phyloP scores from a whole-genome alignment of 30 jellyfish, hydroid and myxozoan species.

The Phacellophora camtschatica region DNA sequence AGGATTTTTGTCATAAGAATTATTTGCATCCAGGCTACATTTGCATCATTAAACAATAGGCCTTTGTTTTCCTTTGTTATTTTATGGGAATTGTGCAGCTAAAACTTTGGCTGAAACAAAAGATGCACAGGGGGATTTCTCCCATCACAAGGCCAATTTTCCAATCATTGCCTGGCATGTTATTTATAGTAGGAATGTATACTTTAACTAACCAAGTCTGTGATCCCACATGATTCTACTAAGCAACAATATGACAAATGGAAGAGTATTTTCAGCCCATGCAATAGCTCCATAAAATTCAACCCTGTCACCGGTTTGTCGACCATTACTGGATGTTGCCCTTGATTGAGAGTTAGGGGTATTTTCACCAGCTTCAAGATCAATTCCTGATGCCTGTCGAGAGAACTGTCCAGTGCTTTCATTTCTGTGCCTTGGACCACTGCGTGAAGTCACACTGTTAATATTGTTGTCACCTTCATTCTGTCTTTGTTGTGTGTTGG shows the following conservation, averaged over 20 bases:
- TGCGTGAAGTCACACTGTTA: conserved; percentile 42
- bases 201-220: conserved; percentile 77
- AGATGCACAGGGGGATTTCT: no score
- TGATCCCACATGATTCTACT: conserved; percentile 97
- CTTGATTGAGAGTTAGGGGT: conserved; percentile 34
- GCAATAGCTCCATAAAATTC: conserved; percentile 86
- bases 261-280: conserved; percentile 88
- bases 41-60: no score
- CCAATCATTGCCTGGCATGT: not conserved
- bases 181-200: not conserved
- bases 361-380: conserved; percentile 64
- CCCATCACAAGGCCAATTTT: not conserved
- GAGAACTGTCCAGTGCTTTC: conserved; percentile 28
- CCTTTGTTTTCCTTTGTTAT: no score
- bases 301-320: conserved; percentile 72
- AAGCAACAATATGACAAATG: conserved; percentile 67
- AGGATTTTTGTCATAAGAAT: no score
- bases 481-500: conserved; percentile 33
- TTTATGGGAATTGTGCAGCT: no score
- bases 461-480: conserved; percentile 23
- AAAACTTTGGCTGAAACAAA: no score
- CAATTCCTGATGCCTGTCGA: conserved; percentile 74
- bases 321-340: conserved; percentile 40
- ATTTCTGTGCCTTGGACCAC: conserved; percentile 37
- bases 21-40: no score